Evolutionary conservation across 1,140 invertebrate species (phyloP).

Genomic region (Bathynomus jamesi): DNA sequence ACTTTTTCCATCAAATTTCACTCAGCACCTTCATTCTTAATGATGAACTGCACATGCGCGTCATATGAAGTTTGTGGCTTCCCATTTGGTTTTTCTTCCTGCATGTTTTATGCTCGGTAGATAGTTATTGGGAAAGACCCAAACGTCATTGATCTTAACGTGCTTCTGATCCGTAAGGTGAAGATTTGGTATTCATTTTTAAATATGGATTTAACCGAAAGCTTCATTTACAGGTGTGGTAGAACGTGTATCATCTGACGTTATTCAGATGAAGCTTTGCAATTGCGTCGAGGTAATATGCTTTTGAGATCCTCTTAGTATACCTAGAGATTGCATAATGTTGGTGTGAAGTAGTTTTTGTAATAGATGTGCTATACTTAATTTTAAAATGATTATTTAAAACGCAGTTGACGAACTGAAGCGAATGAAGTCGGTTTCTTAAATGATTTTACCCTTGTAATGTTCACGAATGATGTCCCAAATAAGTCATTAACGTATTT

Average conservation of each 20-base stretch:
- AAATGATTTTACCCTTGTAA: background rate
- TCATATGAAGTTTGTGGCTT: too few species aligned
- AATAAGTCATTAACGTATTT: background rate
- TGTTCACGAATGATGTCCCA: background rate
- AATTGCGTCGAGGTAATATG: background rate
- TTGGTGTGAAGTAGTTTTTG: background rate
- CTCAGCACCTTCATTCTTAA: too few species aligned
- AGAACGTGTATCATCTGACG: background rate
- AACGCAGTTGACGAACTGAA: background rate
- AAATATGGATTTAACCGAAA: background rate
- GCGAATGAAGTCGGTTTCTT: background rate
- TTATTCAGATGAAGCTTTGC: background rate
- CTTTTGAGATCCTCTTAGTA: background rate
- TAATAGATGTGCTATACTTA: background rate
- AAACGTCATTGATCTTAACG: too few species aligned
- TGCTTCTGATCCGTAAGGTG: too few species aligned
- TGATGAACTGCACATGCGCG: too few species aligned
- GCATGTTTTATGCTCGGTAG: too few species aligned
- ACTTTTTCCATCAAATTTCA: too few species aligned
- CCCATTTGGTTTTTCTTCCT: too few species aligned
- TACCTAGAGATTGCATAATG: background rate
- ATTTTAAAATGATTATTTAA: background rate
- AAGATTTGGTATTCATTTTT: too few species aligned
- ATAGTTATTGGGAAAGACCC: too few species aligned
- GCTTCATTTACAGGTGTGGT: background rate